Evolutionary conservation across 2,797 vertebrate genomes (phyloP), one percentile per base, ranked within the genome.

Genomic region (Oryzias dopingdopingensis): DNA sequence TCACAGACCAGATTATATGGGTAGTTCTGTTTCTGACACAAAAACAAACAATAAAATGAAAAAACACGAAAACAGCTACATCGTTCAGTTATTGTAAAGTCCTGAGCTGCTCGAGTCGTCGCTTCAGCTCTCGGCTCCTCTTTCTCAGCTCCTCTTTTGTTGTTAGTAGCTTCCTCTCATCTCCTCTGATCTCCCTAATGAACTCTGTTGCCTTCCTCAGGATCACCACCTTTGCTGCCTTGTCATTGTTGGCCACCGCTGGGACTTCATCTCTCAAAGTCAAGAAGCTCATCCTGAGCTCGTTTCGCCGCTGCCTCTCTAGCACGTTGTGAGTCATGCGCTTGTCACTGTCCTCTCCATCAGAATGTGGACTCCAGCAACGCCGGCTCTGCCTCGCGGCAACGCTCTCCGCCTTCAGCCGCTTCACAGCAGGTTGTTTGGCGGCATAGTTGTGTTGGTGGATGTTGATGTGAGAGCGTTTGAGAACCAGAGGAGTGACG

Each of bases 401-500:
- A 0, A 61, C 86, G 79, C 15, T 4, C 48, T 44, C 65, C 0
- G 37, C 4, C 67, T 44, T 65, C 0, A 13, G 0, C 0, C 63
- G 70, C 16, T 83, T 83, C 3, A 8, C 40, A 0, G 92, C 85
- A 0, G 94, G 93, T 54, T 86, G 93, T 67, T 88, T 90, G 1
- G 95, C 95, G 0, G 95, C 95, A 0, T 96, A 97, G 42, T 97
- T 96, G 91, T 98, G 96, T 74, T 96, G 96, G 40, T 96, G 95
- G 49, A 92, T 93, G 69, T 92, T 90, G 70, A 98, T 88, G 0
- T 96, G 94, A 73, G 93, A 95, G 52, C 94, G 85, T 73, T 96
- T 96, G 3, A 96, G 91, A 22, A 96, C 93, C 45, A 96, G 81
- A 0, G 93, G 93, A 10, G 91, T 0, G 77, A 70, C 50, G 86